Conservation (phyloP, 2,888 invertebrate genomes). For the Luperina nickerlii region DNA sequence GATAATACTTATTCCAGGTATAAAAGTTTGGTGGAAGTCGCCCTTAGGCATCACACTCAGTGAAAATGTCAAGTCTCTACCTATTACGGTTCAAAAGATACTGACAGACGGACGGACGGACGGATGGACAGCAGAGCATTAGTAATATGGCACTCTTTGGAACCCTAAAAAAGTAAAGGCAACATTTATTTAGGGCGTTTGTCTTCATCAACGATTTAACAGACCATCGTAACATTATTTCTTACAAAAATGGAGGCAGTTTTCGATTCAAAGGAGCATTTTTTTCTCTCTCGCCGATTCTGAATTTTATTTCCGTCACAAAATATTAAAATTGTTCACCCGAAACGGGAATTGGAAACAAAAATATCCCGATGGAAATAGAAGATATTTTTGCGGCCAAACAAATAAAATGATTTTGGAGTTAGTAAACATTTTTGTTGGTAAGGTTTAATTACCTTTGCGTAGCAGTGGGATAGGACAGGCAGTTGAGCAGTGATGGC, state of each 20-base stretch:
- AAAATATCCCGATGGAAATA: conserved; percentile 19
- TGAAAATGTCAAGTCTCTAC: too few relatives aligned
- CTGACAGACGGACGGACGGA: background rate
- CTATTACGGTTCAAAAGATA: background rate
- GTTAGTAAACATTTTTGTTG: background rate
- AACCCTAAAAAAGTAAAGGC: conserved; percentile 21
- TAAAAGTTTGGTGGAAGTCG: too few relatives aligned
- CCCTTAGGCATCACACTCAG: background rate
- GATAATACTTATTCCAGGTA: too few relatives aligned
- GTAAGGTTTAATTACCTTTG: background rate
- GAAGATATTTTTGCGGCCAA: background rate
- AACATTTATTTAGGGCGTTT: conserved; percentile 39
- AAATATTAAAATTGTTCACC: conserved; percentile 40
- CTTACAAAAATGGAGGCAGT: conserved; percentile 30
- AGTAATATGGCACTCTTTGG: background rate
- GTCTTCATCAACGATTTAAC: conserved; percentile 55
- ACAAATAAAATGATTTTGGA: conserved; percentile 7
- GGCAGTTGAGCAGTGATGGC: background rate
- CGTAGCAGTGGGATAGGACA: background rate
- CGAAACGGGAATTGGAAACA: conserved; percentile 18
- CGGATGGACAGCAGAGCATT: background rate
- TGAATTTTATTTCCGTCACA: conserved; percentile 37
- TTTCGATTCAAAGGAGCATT: conserved; percentile 25
- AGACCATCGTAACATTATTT: conserved; percentile 49
- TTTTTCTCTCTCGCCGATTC: conserved; percentile 36